Conservation (phyloP, 1,140 invertebrate species). For the Papilio polytes region DNA sequence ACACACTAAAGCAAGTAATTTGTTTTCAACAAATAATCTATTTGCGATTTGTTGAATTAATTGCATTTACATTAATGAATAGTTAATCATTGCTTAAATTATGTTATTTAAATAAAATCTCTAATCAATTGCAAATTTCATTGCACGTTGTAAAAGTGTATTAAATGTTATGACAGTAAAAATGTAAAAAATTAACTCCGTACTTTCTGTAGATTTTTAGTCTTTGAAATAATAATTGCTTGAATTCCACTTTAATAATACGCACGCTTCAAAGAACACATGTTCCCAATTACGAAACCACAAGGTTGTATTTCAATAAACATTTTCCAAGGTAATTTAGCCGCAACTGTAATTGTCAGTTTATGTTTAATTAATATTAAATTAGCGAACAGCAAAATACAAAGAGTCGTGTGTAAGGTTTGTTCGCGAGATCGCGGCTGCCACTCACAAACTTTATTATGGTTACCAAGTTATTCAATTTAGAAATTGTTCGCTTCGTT, state of each 20-base stretch:
- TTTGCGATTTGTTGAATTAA: neutral
- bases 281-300: neutral
- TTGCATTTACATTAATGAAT: neutral
- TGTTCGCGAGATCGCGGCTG: neutral
- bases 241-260: neutral
- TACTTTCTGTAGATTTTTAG: no score
- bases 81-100: neutral
- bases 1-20: neutral
- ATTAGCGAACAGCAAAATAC: neutral
- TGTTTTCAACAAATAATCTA: neutral
- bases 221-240: no score
- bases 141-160: no score
- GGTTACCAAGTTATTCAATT: constrained; percentile 24
- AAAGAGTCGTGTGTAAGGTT: constrained; percentile 6
- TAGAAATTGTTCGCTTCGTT: constrained; percentile 14
- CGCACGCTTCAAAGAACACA: neutral
- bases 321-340: neutral
- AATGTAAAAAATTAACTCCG: no score
- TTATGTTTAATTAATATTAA: constrained; percentile 20
- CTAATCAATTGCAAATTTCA: no score
- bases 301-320: constrained; percentile 15
- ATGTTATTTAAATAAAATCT: neutral
- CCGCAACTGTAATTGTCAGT: constrained; percentile 14
- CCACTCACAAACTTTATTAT: constrained; percentile 5
- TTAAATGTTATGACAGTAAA: no score